Percentiles rank a stretch among this genome's conserved stretches.
These are phyloP conservation scores for Drosophila baimaii DNA, from an alignment of 1,140 invertebrate species.

Conservation along the genomic window DNA sequence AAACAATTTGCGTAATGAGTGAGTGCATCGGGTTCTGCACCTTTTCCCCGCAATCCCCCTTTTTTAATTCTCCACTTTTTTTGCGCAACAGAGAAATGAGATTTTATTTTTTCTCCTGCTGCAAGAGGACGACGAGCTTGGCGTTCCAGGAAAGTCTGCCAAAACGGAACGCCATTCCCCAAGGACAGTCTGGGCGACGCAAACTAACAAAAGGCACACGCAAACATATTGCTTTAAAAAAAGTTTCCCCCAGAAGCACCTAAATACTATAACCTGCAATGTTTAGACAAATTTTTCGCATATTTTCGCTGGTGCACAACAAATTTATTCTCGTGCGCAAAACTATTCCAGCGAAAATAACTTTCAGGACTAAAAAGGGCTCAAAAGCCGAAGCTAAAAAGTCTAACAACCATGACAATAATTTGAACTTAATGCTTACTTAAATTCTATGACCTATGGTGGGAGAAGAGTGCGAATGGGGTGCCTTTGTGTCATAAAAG, in stretches of 20 bases:
- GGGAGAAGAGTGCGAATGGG: conserved; percentile 3
- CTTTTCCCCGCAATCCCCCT: background rate
- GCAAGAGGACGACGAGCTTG: conserved; percentile 19
- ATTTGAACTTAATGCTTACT: conserved; percentile 77
- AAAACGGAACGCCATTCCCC: conserved; percentile 6
- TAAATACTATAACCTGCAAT: conserved; percentile 37
- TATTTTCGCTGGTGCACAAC: conserved; percentile 31
- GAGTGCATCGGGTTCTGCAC: conserved; percentile 30
- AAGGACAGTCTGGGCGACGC: conserved; percentile 24
- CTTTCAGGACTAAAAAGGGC: conserved; percentile 37
- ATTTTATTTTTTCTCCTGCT: conserved; percentile 28
- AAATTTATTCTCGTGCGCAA: conserved; percentile 38
- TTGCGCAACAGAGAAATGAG: conserved; percentile 9
- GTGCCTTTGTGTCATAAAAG: conserved; percentile 49
- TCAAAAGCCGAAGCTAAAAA: conserved; percentile 45
- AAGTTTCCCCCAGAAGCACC: conserved; percentile 30
- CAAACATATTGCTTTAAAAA: conserved; percentile 15
- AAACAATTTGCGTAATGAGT: conserved; percentile 76
- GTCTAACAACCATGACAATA: conserved; percentile 66
- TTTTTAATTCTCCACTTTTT: conserved; percentile 4
- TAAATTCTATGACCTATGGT: conserved; percentile 24
- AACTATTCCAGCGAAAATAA: conserved; percentile 69
- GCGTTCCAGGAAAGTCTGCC: conserved; percentile 1
- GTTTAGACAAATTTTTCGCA: conserved; percentile 67
- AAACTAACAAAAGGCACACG: conserved; percentile 6